Percentiles rank a stretch among this genome's conserved stretches.
phyloP scores from a whole-genome alignment of 2,113 vertebrate genomes.

The Talpa occidentalis region DNA sequence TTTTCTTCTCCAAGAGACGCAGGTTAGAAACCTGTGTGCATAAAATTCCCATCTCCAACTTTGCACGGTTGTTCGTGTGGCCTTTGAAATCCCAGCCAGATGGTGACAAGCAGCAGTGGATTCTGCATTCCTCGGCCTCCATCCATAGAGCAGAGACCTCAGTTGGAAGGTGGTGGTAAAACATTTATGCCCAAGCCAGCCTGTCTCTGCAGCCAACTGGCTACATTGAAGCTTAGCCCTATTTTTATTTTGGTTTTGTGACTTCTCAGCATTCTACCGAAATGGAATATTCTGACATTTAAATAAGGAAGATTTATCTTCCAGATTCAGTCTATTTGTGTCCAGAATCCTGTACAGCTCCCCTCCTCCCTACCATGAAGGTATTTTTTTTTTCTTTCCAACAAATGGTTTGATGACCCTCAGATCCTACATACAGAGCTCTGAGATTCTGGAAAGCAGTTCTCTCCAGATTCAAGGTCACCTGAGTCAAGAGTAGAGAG shows the following conservation, averaged over 20 bases:
- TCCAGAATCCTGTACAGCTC: slow-evolving; percentile 30
- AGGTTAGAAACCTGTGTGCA: neutral
- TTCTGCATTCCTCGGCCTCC: neutral
- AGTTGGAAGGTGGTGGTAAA: slow-evolving; percentile 39
- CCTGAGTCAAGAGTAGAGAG: neutral
- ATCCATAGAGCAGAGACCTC: slow-evolving; percentile 21
- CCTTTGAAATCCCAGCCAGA: neutral
- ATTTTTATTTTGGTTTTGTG: slow-evolving; percentile 79
- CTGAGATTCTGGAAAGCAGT: neutral
- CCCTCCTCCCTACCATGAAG: neutral
- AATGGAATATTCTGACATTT: slow-evolving; percentile 77
- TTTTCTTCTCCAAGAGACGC: neutral
- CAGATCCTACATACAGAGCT: neutral
- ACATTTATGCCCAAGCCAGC: slow-evolving; percentile 51
- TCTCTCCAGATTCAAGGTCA: neutral
- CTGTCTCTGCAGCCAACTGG: slow-evolving; percentile 57
- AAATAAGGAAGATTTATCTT: slow-evolving; percentile 66
- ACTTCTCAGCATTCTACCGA: slow-evolving; percentile 76
- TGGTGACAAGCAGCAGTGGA: neutral
- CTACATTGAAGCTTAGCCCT: slow-evolving; percentile 65
- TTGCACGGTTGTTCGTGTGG: neutral
- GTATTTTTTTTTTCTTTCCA: slow-evolving; percentile 6
- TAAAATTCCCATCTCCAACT: neutral
- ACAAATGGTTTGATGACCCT: neutral
- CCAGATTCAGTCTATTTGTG: slow-evolving; percentile 55